A percentile compares a stretch with the other conserved stretches of the same genome.
phyloP scores from a whole-genome alignment of 2,797 vertebrate species.

The Champsocephalus gunnari region DNA sequence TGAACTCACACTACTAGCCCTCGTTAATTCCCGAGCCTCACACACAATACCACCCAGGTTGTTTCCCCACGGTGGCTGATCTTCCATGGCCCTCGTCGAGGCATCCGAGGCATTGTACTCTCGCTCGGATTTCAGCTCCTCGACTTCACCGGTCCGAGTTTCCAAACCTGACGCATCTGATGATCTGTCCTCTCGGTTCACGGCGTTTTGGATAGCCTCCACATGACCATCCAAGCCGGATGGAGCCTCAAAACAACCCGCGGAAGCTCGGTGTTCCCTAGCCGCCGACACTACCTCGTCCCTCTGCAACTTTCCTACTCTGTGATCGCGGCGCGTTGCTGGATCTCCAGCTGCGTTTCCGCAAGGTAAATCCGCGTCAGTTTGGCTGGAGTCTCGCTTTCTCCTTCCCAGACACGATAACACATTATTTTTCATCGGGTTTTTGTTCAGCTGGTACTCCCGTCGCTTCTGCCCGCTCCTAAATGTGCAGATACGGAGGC shows the following conservation, averaged over 20 bases:
- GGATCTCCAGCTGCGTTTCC: slow-evolving; percentile 52
- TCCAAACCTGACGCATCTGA: slow-evolving; percentile 66
- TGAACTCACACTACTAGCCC: slow-evolving; percentile 16
- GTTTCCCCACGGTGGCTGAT: slow-evolving; percentile 64
- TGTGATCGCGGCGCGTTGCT: slow-evolving; percentile 57
- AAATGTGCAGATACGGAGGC: slow-evolving; percentile 49
- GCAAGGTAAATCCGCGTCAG: slow-evolving; percentile 34
- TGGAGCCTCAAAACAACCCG: slow-evolving; percentile 25
- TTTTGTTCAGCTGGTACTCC: slow-evolving; percentile 59
- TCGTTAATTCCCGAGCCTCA: slow-evolving; percentile 10
- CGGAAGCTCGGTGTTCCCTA: slow-evolving; percentile 32
- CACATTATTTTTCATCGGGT: slow-evolving; percentile 80
- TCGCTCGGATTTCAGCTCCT: slow-evolving; percentile 52
- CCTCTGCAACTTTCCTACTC: slow-evolving; percentile 70
- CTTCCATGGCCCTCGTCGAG: slow-evolving; percentile 81
- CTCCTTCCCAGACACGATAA: slow-evolving; percentile 73
- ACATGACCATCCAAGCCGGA: slow-evolving; percentile 34
- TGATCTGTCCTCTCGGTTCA: slow-evolving; percentile 45
- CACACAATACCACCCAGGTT: slow-evolving; percentile 33
- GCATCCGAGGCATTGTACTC: slow-evolving; percentile 81
- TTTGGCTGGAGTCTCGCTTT: slow-evolving; percentile 64
- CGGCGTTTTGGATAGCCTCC: background rate
- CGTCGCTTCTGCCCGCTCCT: slow-evolving; percentile 42
- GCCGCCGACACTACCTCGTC: slow-evolving; percentile 62
- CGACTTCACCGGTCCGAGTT: slow-evolving; percentile 52